These are phyloP conservation scores for Anticlea derivata DNA, from an alignment of 2,888 invertebrate genomes.

Conservation along the genomic window DNA sequence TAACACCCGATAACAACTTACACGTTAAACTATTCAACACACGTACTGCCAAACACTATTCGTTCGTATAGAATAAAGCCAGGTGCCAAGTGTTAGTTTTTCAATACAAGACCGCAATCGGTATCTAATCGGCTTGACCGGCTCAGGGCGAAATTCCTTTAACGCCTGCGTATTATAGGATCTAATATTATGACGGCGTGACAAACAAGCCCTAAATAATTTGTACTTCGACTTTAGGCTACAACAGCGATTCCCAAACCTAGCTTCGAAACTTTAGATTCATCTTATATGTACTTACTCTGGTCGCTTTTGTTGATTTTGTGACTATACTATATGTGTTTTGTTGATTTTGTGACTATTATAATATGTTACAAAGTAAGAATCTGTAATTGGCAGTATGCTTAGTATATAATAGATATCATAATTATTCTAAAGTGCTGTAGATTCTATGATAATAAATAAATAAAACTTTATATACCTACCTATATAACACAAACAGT, in stretches of 20 bases:
- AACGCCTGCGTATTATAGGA: slow-evolving; percentile 52
- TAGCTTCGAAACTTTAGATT: too few species aligned
- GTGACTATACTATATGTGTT: too few species aligned
- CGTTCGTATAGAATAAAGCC: slow-evolving; percentile 21
- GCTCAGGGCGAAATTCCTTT: slow-evolving; percentile 56
- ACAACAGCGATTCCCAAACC: slow-evolving; percentile 33
- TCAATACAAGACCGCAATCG: slow-evolving; percentile 22
- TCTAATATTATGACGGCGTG: slow-evolving; percentile 65
- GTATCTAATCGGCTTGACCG: slow-evolving; percentile 32
- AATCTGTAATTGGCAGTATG: too few species aligned
- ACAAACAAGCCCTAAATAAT: slow-evolving; percentile 73
- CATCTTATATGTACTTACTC: too few species aligned
- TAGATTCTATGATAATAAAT: too few species aligned
- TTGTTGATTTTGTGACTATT: too few species aligned
- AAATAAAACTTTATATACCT: too few species aligned
- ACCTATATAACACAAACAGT: too few species aligned
- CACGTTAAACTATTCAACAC: slow-evolving; percentile 1
- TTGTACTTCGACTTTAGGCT: slow-evolving; percentile 74
- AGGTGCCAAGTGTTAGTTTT: slow-evolving; percentile 30
- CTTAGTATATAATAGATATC: too few species aligned
- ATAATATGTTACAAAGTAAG: too few species aligned
- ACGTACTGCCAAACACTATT: slow-evolving; percentile 2
- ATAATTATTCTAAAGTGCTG: too few species aligned
- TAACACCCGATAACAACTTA: background rate
- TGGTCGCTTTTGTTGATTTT: too few species aligned